These are phyloP conservation scores for Actinernus sp. DNA, from an alignment of 92 coral and sea anemone species.

Conservation along the genomic window DNA sequence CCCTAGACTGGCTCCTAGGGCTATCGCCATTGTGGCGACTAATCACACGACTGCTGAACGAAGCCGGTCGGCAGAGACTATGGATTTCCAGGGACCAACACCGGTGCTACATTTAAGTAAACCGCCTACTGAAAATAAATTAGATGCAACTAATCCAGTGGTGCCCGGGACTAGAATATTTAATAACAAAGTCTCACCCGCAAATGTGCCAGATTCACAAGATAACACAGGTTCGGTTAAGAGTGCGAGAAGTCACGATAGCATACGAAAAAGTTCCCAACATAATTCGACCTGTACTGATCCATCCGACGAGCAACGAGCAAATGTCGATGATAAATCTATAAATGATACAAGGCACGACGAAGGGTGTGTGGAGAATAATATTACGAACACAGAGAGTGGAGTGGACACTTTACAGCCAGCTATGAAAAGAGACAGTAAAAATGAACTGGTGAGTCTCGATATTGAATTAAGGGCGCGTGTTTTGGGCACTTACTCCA, in stretches of 20 bases:
- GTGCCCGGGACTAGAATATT: constrained; percentile 49
- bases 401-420: not conserved
- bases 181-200: constrained; percentile 66
- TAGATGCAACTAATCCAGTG: not conserved
- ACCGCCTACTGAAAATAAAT: not conserved
- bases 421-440: constrained; percentile 26
- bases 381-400: not conserved
- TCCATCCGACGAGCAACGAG: constrained; percentile 51
- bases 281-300: constrained; percentile 42
- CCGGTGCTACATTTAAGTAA: constrained; percentile 79
- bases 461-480: too few species aligned
- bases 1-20: constrained; percentile 52
- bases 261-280: constrained; percentile 41
- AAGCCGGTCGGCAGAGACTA: constrained; percentile 78
- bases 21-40: not conserved
- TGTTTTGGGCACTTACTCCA: too few species aligned
- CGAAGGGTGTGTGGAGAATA: not conserved
- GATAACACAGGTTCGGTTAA: not conserved
- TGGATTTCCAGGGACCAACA: constrained; percentile 90
- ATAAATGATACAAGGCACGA: not conserved
- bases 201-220: constrained; percentile 1
- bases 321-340: constrained; percentile 41
- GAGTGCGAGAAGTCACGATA: constrained; percentile 3
- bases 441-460: constrained; percentile 61
- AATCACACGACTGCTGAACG: constrained; percentile 35